Conservation (phyloP, 2,888 invertebrate genomes). For the Rhimphoctona megacephalus region DNA sequence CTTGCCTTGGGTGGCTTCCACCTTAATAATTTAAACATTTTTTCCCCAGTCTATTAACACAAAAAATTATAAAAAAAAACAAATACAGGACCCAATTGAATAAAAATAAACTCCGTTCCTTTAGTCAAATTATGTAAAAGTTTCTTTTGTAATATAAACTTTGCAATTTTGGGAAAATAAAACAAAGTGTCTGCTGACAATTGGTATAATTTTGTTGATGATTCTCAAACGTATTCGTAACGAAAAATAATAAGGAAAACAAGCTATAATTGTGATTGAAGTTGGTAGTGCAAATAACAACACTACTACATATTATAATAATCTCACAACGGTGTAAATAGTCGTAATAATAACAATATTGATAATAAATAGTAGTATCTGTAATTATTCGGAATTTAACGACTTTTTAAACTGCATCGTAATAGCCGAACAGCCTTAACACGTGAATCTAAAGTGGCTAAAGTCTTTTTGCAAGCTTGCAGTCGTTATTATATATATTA, state of each 20-base stretch:
- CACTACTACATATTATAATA: background rate
- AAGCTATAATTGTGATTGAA: background rate
- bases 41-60: background rate
- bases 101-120: background rate
- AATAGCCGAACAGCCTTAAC: background rate
- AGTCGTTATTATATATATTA: background rate
- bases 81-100: background rate
- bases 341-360: background rate
- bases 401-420: slow-evolving; percentile 9
- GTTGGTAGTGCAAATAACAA: background rate
- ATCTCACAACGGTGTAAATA: background rate
- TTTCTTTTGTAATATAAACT: background rate
- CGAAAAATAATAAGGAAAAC: background rate
- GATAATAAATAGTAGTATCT: background rate
- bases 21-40: background rate
- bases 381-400: slow-evolving; percentile 9
- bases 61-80: background rate
- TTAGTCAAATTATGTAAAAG: background rate
- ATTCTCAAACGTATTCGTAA: background rate
- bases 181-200: background rate
- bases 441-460: background rate
- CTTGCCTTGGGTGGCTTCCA: too few relatives aligned
- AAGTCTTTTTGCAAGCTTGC: slow-evolving; percentile 8
- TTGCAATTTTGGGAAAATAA: background rate
- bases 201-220: background rate